Evolutionary conservation across 2,797 vertebrate species (phyloP), one percentile per base, ranked within the genome.

Genomic region (Gorsachius magnificus): DNA sequence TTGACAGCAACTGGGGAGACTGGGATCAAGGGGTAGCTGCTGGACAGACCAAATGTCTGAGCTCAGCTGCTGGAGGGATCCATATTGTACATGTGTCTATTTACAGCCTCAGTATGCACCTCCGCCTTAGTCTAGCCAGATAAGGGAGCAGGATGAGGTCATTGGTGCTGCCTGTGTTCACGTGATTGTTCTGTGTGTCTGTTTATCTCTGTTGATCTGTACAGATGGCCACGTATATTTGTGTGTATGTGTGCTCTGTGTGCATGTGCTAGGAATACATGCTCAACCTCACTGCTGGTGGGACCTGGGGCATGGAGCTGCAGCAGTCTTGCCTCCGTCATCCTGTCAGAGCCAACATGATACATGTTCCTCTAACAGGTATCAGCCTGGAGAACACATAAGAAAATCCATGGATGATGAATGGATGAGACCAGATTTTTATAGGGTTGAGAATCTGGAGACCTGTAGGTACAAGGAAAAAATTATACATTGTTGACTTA

Each of bases 341-440:
- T 31, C 6, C 31, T 57, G 19, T 29, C 1, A 2, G 20, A 69
- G 4, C 5, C 2, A 0, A 13, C 29, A 46, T 4, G 0, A 13
- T 28, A 1, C 16, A 45, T 84, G 45, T 89, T 74, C 5, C 13
- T 26, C 11, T 18, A 29, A 57, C 16, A 77, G 9, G 7, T 25
- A 36, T 2, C n/a, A 80, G 6, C 13, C 11, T 46, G 31, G 7
- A 66, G 7, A 48, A 65, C 20, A n/a, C 4, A 20, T 46, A 33
- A 58, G 57, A 91, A 91, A 80, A 58, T 54, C 17, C 14, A 35
- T 43, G 17, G 18, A 8, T 13, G 25, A 46, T n/a, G 41, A 7
- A 38, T 13, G 21, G 12, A 25, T n/a, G 28, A 79, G 31, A 83
- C 3, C 6, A 36, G 8, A 0, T 0, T 24, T 80, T 86, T 29